Percentiles rank a stretch among this genome's conserved stretches.
Conservation (phyloP, 2,113 vertebrate species). For the Mormoops blainvillei region DNA sequence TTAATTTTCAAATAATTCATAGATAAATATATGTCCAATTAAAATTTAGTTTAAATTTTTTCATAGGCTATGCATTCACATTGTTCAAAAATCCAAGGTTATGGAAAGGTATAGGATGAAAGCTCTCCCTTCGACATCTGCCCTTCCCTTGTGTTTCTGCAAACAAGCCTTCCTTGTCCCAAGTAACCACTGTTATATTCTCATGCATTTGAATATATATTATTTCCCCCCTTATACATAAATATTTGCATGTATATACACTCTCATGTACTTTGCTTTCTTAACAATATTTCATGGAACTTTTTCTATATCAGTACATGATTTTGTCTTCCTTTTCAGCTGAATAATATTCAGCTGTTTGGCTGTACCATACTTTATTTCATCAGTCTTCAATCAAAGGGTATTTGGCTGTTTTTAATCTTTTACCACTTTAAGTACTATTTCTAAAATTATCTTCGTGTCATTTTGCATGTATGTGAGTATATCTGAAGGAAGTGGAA, state of each 20-base stretch:
- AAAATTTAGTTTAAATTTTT: background rate
- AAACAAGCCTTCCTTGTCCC: background rate
- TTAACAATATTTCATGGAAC: background rate
- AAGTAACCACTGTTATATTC: background rate
- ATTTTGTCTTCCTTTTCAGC: background rate
- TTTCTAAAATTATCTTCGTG: background rate
- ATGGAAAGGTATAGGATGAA: background rate
- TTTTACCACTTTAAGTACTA: background rate
- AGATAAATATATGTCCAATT: background rate
- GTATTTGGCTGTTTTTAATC: background rate
- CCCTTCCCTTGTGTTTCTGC: background rate
- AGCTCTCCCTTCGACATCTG: background rate
- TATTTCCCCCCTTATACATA: background rate
- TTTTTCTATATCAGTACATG: background rate
- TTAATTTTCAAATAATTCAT: constrained; percentile 9
- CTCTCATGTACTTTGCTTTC: background rate
- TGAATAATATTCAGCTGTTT: background rate
- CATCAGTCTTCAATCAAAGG: background rate
- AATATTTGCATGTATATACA: background rate
- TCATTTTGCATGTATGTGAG: background rate
- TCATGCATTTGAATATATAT: background rate
- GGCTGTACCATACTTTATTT: background rate
- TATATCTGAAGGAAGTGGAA: background rate
- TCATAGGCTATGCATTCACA: background rate
- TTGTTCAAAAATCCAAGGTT: background rate